A percentile compares a stretch with the other conserved stretches of the same genome.
Evolutionary conservation across 2,888 invertebrate genomes (phyloP).

Genomic region (Acanthosepion esculentum): DNA sequence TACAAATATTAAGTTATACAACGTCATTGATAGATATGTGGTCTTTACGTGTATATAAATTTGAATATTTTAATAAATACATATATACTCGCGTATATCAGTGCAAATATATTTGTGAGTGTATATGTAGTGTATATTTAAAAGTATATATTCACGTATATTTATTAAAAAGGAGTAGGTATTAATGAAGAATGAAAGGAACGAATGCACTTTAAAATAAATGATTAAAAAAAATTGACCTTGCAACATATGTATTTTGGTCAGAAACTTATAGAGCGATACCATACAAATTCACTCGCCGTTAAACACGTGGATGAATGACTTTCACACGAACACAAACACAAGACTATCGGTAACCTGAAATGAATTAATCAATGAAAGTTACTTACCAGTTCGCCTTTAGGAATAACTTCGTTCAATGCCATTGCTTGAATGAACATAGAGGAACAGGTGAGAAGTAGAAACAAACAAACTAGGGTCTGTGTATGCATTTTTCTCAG

Average conservation of each 20-base stretch:
- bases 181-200: too few relatives aligned
- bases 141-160: too few relatives aligned
- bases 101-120: background rate
- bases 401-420: background rate
- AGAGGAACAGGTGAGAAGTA: background rate
- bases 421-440: conserved; percentile 37
- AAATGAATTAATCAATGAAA: background rate
- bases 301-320: too few relatives aligned
- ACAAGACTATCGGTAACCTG: background rate
- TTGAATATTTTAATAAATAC: background rate
- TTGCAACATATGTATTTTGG: too few relatives aligned
- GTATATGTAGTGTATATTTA: background rate
- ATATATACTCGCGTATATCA: background rate
- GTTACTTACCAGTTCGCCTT: conserved; percentile 25
- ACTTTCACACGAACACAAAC: background rate
- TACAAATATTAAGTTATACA: background rate
- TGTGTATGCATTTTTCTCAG: background rate
- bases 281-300: too few relatives aligned
- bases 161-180: too few relatives aligned
- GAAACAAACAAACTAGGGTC: background rate
- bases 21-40: background rate
- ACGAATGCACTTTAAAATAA: too few relatives aligned
- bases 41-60: background rate
- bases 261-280: too few relatives aligned
- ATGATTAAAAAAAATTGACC: too few relatives aligned